Base-by-base conservation (phyloP, 2,888 invertebrate genomes). In the Alitta virens region DNA sequence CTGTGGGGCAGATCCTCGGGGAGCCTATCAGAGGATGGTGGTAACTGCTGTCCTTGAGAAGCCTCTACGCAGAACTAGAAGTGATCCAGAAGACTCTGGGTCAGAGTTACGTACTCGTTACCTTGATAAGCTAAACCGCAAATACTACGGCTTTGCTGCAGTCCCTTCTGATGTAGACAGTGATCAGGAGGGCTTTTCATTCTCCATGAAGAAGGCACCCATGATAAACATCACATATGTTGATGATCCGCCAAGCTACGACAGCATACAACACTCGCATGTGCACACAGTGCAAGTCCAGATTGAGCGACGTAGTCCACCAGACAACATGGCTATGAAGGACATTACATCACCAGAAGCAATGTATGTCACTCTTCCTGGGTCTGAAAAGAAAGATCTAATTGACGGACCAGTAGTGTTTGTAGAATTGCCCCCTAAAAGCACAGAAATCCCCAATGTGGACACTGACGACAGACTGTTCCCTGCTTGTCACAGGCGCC, bases 11-110 rank as follows among this genome's bases (percentile, higher is more conserved):
- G 62, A 62, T 46, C 52, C 56, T 1, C 50, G 62, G 9, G 62
- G 62, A 3, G 51, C 43, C 27, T 68, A 67, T 46, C 65, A 68
- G 40, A 60, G 63, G 3, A 64, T 68, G 61, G 55, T 62, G 26
- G 60, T 65, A 1, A 63, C 65, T 23, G 65, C 60, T 27, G 67
- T 65, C 26, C 57, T 66, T 18, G 66, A 66, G 54, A 61, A 59
- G 43, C 54, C 60, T n/a, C 38, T 42, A 51, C 27, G 9, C 25
- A 43, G 51, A n/a, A 33, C 7, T 27, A 56, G 27, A 26, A 24
- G 56, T 50, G 56, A 52, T 14, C 56, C 46, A 24, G 33, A 50
- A 12, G 57, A 56, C n/a, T 21, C 25, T 1, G 57, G 42, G n/a
- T 18, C 38, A 21, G 50, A 24, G 51, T 21, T 23, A 3, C 40